phyloP scores from a whole-genome alignment of 2,797 vertebrate species.

The Botia almorhae region DNA sequence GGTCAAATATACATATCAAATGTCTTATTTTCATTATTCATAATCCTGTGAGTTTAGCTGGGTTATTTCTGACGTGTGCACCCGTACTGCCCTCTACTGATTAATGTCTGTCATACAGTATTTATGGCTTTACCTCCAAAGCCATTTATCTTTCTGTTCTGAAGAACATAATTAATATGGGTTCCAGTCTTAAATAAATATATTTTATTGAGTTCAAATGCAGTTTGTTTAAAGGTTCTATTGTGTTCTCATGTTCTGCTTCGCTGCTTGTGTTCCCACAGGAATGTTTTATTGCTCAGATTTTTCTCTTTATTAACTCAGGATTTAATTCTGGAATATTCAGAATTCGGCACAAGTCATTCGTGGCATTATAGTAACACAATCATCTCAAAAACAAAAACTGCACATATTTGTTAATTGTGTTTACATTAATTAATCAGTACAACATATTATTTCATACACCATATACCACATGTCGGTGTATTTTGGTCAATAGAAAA shows the following conservation, averaged over 20 bases:
- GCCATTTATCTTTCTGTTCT: neutral
- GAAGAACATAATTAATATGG: neutral
- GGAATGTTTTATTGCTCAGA: neutral
- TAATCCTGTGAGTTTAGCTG: slow-evolving; percentile 1
- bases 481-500: no score
- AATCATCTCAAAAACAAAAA: no score
- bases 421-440: neutral
- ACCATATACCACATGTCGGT: no score
- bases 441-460: neutral
- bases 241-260: neutral
- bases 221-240: neutral
- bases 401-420: neutral
- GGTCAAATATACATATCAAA: slow-evolving; percentile 18
- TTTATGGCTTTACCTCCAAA: slow-evolving; percentile 39
- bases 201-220: neutral
- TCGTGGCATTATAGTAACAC: neutral
- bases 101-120: slow-evolving; percentile 53
- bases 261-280: neutral
- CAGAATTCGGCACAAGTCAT: neutral
- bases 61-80: slow-evolving; percentile 5
- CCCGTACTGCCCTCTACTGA: slow-evolving; percentile 61
- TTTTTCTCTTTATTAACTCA: neutral
- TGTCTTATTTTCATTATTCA: slow-evolving; percentile 35
- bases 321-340: neutral
- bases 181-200: neutral